Evolutionary conservation across 2,113 vertebrate genomes (phyloP).

Genomic region (Dolichotis patagonum): DNA sequence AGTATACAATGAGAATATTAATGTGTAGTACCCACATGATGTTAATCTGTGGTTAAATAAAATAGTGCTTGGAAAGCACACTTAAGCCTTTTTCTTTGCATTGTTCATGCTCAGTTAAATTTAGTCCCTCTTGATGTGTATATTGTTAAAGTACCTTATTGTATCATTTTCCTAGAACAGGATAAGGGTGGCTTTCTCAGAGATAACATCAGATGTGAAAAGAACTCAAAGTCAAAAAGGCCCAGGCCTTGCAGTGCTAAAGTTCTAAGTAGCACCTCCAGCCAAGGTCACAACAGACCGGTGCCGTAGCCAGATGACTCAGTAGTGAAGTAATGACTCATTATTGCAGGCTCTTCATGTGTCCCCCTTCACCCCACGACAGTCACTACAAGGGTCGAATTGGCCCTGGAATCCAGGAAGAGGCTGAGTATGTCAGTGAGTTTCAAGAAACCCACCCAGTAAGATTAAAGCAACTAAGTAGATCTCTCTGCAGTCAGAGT

Average conservation of each 20-base stretch:
- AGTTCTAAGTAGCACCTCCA: not conserved
- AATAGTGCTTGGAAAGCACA: not conserved
- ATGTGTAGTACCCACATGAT: not conserved
- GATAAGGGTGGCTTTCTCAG: not conserved
- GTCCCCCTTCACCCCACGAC: conserved; percentile 9
- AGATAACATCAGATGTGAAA: not conserved
- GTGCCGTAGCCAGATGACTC: conserved; percentile 61
- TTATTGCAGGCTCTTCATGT: not conserved
- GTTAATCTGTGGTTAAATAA: conserved; percentile 1
- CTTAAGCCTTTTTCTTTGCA: not conserved
- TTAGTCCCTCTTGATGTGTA: not conserved
- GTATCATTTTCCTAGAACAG: not conserved
- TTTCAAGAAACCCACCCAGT: not conserved
- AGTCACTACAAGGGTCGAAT: conserved; percentile 43
- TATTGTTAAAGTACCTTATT: not conserved
- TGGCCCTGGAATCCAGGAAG: not conserved
- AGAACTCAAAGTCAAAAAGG: conserved; percentile 25
- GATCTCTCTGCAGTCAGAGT: not conserved
- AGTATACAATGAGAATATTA: not conserved
- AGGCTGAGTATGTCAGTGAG: not conserved
- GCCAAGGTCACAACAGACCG: conserved; percentile 9
- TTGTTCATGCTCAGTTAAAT: not conserved
- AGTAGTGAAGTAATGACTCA: conserved; percentile 67
- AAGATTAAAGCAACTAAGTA: not conserved
- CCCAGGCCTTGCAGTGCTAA: not conserved